A percentile compares a stretch with the other conserved stretches of the same genome.
These are phyloP conservation scores for Pheosia gnoma DNA, from an alignment of 2,888 invertebrate species.

Conservation along the genomic window DNA sequence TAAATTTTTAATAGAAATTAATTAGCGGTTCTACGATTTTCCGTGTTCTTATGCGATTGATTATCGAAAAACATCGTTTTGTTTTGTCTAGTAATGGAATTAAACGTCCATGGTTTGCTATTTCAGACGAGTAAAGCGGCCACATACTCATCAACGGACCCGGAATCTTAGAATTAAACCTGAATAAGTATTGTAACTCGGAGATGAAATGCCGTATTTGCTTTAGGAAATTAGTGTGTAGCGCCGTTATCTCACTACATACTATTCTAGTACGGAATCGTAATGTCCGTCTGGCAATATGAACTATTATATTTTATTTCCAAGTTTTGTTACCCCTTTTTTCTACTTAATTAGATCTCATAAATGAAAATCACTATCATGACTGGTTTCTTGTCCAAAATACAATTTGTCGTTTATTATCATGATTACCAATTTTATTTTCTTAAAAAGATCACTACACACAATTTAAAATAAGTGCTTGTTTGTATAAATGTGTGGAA, in stretches of 20 bases:
- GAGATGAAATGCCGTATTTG: constrained; percentile 29
- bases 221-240: constrained; percentile 38
- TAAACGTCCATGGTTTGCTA: constrained; percentile 17
- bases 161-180: constrained; percentile 54
- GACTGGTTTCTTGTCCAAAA: constrained; percentile 21
- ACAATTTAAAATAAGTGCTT: constrained; percentile 13
- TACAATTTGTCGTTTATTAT: constrained; percentile 19
- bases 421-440: constrained; percentile 4
- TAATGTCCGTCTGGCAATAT: constrained; percentile 40
- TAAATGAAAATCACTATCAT: constrained; percentile 28
- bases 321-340: constrained; percentile 49
- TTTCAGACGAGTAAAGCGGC: constrained; percentile 75
- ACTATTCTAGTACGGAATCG: constrained; percentile 23
- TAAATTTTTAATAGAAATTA: no score
- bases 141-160: constrained; percentile 64
- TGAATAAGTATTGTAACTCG: constrained; percentile 33
- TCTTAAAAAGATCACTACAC: constrained; percentile 10
- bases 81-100: not conserved
- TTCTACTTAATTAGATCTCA: constrained; percentile 44
- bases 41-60: no score
- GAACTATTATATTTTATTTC: constrained; percentile 44
- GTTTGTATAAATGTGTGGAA: constrained; percentile 8
- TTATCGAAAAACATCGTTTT: no score
- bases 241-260: constrained; percentile 23
- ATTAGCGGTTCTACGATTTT: no score